Percentiles rank a stretch among this genome's conserved stretches.
Evolutionary conservation across 2,113 vertebrate species (phyloP).

Genomic region (Pteruthius melanotis): DNA sequence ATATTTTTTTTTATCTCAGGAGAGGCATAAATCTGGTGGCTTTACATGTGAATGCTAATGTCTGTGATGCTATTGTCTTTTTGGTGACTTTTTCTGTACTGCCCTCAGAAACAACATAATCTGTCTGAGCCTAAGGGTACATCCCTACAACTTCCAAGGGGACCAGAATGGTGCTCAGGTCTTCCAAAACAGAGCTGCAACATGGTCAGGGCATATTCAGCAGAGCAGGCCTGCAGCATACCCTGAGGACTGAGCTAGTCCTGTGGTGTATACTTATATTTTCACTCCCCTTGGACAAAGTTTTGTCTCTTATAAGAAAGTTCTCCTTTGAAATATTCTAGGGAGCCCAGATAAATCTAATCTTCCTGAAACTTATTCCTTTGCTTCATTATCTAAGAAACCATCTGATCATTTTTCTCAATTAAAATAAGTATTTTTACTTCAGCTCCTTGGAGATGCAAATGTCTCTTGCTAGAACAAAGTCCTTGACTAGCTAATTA

Average conservation of each 20-base stretch:
- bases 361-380: background rate
- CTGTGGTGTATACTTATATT: background rate
- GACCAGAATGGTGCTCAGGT: background rate
- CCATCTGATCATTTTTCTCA: conserved; percentile 25
- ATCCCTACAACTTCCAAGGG: background rate
- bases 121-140: background rate
- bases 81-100: background rate
- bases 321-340: background rate
- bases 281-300: background rate
- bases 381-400: conserved; percentile 14
- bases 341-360: background rate
- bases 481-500: conserved; percentile 34
- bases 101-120: background rate
- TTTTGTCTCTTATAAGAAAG: background rate
- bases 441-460: conserved; percentile 25
- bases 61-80: background rate
- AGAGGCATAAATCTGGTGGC: background rate
- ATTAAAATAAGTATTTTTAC: conserved; percentile 39
- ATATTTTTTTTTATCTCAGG: background rate
- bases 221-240: background rate
- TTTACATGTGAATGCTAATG: background rate
- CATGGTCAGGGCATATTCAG: background rate
- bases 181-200: background rate
- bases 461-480: background rate
- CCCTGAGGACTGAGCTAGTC: background rate